Evolutionary conservation across 2,113 vertebrate species (phyloP).

Genomic region (Sus scrofa): DNA sequence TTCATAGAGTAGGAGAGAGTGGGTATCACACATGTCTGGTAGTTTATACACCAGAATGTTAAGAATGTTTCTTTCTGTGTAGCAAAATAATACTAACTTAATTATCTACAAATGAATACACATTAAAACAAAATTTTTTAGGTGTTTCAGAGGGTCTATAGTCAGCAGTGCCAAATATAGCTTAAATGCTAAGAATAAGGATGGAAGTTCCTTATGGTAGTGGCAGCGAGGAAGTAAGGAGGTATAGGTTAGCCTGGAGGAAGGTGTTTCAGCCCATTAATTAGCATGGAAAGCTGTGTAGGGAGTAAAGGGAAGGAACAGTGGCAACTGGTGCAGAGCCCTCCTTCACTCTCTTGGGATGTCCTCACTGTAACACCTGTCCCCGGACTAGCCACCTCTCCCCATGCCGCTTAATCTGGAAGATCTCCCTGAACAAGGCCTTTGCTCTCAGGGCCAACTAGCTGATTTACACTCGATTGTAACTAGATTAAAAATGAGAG

Average conservation of each 20-base stretch:
- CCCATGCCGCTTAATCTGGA: not conserved
- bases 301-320: not conserved
- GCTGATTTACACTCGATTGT: slow-evolving; percentile 2
- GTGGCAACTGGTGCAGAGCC: not conserved
- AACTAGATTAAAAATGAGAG: slow-evolving; percentile 33
- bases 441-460: not conserved
- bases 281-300: not conserved
- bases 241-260: not conserved
- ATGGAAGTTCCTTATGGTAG: not conserved
- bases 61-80: not conserved
- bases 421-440: not conserved
- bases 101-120: slow-evolving; percentile 8
- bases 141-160: slow-evolving; percentile 22
- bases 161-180: not conserved
- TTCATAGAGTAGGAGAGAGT: not conserved
- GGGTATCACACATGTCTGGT: not conserved
- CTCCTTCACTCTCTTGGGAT: not conserved
- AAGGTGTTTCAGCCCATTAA: not conserved
- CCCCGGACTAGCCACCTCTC: not conserved
- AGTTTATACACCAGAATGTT: not conserved
- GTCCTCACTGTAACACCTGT: not conserved
- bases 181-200: not conserved
- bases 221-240: not conserved
- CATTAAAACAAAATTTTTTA: not conserved
- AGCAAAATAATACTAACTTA: slow-evolving; percentile 12